Conservation (phyloP, 2,113 vertebrate species). For the Tragelaphus imberbis region DNA sequence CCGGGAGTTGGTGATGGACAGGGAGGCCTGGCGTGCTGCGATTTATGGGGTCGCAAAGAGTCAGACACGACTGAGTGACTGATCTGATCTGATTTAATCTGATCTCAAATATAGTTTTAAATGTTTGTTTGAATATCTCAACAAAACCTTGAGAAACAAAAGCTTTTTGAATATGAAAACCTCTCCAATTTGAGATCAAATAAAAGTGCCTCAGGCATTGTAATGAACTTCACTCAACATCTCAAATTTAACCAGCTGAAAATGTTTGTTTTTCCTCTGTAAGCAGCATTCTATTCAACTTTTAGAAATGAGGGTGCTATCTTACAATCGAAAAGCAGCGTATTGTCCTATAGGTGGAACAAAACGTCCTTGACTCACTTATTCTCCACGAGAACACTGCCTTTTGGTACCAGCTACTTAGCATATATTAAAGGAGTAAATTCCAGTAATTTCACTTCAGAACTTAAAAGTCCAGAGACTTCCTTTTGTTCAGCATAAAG, state of each 20-base stretch:
- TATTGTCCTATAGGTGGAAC: neutral
- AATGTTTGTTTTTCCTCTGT: constrained; percentile 33
- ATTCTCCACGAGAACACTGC: neutral
- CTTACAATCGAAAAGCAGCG: neutral
- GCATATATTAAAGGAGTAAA: constrained; percentile 12
- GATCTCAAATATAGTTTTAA: neutral
- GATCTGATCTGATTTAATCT: too few relatives aligned
- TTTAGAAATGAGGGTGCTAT: neutral
- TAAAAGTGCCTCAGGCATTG: neutral
- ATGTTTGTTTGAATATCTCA: constrained; percentile 23
- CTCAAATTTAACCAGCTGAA: neutral
- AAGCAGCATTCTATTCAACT: constrained; percentile 21
- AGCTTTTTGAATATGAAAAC: neutral
- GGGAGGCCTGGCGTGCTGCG: too few relatives aligned
- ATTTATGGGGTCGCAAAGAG: too few relatives aligned
- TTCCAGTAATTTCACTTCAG: neutral
- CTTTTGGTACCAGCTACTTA: constrained; percentile 31
- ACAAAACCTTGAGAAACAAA: constrained; percentile 38
- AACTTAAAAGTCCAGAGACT: neutral
- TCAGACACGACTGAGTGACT: too few relatives aligned
- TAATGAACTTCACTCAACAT: constrained; percentile 28
- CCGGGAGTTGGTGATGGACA: too few relatives aligned
- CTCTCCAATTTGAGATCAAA: constrained; percentile 26
- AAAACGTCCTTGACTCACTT: constrained; percentile 16
- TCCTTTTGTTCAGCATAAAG: constrained; percentile 2